Evolutionary conservation across 2,888 invertebrate species (phyloP).

Genomic region (Troides helena): DNA sequence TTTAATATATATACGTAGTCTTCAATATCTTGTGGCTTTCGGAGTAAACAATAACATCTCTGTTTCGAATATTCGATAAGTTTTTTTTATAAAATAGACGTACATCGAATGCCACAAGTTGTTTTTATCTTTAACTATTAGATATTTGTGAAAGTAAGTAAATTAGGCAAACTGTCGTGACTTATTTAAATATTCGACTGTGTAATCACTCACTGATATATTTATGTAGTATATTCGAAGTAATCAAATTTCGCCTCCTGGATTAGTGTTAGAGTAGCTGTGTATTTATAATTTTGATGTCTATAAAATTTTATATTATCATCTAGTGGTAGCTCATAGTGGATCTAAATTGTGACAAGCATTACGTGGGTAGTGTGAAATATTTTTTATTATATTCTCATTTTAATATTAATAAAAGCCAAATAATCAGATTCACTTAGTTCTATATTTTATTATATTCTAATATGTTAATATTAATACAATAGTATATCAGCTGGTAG

Average conservation of each 20-base stretch:
- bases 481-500: conserved; percentile 31
- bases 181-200: conserved; percentile 30
- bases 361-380: conserved; percentile 17
- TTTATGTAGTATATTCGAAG: conserved; percentile 25
- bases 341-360: neutral
- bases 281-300: conserved; percentile 7
- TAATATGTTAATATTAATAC: conserved; percentile 41
- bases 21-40: conserved; percentile 1
- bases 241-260: conserved; percentile 23
- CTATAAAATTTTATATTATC: neutral
- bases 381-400: conserved; percentile 22
- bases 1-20: conserved; percentile 2
- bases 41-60: neutral
- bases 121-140: conserved; percentile 21
- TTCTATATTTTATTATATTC: conserved; percentile 32
- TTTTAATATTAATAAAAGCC: conserved; percentile 33
- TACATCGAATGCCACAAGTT: conserved; percentile 17
- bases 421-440: conserved; percentile 37
- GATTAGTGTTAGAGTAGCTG: conserved; percentile 11
- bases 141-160: conserved; percentile 20
- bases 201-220: conserved; percentile 25
- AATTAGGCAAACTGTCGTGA: conserved; percentile 31
- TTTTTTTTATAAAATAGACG: neutral
- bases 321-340: conserved; percentile 3
- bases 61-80: neutral